Evolutionary conservation across 2,888 invertebrate species (phyloP).

Genomic region (Shargacucullia verbasci): DNA sequence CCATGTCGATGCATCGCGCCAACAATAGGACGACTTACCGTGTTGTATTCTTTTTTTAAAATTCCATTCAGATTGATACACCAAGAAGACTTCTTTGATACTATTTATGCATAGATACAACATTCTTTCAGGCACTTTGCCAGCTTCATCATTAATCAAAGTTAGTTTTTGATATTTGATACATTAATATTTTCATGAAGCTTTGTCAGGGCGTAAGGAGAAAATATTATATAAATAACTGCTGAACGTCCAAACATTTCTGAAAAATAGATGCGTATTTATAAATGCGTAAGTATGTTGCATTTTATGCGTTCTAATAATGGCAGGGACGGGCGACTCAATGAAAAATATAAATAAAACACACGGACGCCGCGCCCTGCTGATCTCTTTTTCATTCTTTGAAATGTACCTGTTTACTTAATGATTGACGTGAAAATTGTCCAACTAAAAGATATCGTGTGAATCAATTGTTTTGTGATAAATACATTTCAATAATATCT

Average conservation of each 20-base stretch:
- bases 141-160: constrained; percentile 47
- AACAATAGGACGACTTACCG: constrained; percentile 68
- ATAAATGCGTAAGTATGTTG: constrained; percentile 30
- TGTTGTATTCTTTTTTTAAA: constrained; percentile 51
- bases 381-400: constrained; percentile 74
- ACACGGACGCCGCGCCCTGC: constrained; percentile 69
- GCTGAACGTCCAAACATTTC: constrained; percentile 17
- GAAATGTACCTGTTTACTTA: constrained; percentile 55
- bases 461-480: constrained; percentile 1
- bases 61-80: constrained; percentile 56
- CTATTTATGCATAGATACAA: constrained; percentile 31
- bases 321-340: constrained; percentile 62
- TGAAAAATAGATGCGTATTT: constrained; percentile 20
- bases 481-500: too few species aligned
- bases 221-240: constrained; percentile 11
- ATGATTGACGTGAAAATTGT: constrained; percentile 33
- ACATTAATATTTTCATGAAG: constrained; percentile 34
- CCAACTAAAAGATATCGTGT: constrained; percentile 11
- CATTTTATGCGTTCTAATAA: constrained; percentile 53
- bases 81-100: constrained; percentile 37
- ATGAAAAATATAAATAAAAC: constrained; percentile 79
- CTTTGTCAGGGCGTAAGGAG: constrained; percentile 22
- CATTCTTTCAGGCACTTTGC: constrained; percentile 45
- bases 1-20: constrained; percentile 73
- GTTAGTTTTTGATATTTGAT: constrained; percentile 33